A percentile compares a stretch with the other conserved stretches of the same genome.
These are phyloP conservation scores for Drosophila macrothrix DNA, from an alignment of 2,888 invertebrate species.

Conservation along the genomic window DNA sequence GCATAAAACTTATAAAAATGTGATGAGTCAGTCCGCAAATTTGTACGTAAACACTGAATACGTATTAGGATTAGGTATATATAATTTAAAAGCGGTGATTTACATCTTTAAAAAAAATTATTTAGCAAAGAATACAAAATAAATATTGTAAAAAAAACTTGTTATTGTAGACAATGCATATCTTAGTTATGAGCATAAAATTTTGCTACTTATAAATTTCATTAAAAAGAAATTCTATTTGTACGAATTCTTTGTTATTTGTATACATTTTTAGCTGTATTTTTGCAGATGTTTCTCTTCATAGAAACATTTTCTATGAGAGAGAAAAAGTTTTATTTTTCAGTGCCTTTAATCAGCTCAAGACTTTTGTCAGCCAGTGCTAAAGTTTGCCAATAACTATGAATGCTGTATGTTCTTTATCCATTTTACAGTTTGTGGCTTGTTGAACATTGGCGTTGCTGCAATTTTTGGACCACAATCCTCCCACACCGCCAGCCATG, in stretches of 20 bases:
- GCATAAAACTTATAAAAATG: background rate
- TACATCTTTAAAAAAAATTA: background rate
- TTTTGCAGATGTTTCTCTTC: background rate
- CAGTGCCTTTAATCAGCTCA: slow-evolving; percentile 2
- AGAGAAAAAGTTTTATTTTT: slow-evolving; percentile 2
- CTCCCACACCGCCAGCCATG: slow-evolving; percentile 95
- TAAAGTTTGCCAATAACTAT: slow-evolving; percentile 44
- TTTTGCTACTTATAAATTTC: background rate
- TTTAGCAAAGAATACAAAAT: background rate
- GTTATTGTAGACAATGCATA: background rate
- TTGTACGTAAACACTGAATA: background rate
- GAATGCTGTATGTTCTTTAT: slow-evolving; percentile 22
- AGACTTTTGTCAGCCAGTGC: slow-evolving; percentile 40
- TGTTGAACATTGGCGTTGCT: slow-evolving; percentile 94
- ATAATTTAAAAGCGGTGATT: no score
- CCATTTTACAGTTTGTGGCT: slow-evolving; percentile 90
- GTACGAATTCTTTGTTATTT: background rate
- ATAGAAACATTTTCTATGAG: background rate
- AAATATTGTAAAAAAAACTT: background rate
- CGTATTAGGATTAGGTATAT: background rate
- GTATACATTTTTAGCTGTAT: background rate
- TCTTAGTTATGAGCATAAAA: background rate
- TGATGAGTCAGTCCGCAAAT: background rate
- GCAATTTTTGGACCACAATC: slow-evolving; percentile 98
- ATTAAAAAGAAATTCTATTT: background rate